Evolutionary conservation across 2,888 invertebrate species (phyloP), one percentile per base, ranked within the genome.

Genomic region (Apotomis betuletana): DNA sequence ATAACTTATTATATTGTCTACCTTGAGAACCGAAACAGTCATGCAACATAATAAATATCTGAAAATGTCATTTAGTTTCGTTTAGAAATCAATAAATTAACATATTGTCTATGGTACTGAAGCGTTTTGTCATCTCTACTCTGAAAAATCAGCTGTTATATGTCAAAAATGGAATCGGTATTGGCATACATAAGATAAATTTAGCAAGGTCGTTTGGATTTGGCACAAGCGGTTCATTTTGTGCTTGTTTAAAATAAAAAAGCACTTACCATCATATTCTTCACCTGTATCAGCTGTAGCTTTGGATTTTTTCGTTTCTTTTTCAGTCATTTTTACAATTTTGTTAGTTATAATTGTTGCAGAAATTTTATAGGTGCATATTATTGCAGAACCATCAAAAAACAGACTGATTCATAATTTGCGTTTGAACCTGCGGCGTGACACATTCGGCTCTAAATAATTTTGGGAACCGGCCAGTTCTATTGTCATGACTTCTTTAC

Each of bases 381-480:
- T 46, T 72, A 68, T 54, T 63, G 68, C 63, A 63, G 41, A 64
- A 69, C 59, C 64, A 69, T 75, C 79, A 77, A 80, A 78, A 78
- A 76, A 69, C 76, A 79, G 79, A 79, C 79, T 82, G 86, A 81
- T 83, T 80, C 83, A 84, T 86, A 83, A 81, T 86, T 86, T 85
- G 77, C 76, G 80, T 78, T 83, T 78, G 75, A 74, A 78, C 74
- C 36, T 55, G 60, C 58, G 44, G 75, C 75, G 79, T 86, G 83
- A 83, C 82, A 83, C 83, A 84, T 85, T 85, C 78, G 79, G 77
- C 85, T 85, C 85, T 85, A 87, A 88, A 87, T 88, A 87, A 85
- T 83, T 76, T 88, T 89, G 86, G 87, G 84, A 86, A 89, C 83
- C 83, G 85, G 89, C 89, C 89, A 90, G 89, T 87, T 85, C 83